Percentiles rank a stretch among this genome's conserved stretches.
Evolutionary conservation across 2,113 vertebrate genomes (phyloP).

Genomic region (Thunnus thynnus): DNA sequence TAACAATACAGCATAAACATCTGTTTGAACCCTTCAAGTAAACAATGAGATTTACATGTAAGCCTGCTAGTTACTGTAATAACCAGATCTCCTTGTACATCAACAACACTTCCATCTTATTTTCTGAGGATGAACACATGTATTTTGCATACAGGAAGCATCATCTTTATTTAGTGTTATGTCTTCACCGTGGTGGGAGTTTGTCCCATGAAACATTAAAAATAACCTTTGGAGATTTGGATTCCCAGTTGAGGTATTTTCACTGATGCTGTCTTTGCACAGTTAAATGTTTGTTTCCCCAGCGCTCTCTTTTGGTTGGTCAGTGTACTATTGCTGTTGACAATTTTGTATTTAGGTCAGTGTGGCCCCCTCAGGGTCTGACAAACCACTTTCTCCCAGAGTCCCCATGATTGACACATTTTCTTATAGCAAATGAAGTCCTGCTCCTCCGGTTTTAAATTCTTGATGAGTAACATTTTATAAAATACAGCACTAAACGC

Average conservation of each 20-base stretch:
- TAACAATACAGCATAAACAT: slow-evolving; percentile 57
- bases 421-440: slow-evolving; percentile 81
- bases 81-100: not conserved
- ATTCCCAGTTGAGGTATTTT: slow-evolving; percentile 19
- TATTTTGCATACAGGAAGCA: slow-evolving; percentile 2
- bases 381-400: slow-evolving; percentile 82
- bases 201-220: slow-evolving; percentile 27
- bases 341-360: slow-evolving; percentile 87
- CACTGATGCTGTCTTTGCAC: slow-evolving; percentile 23
- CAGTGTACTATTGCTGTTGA: slow-evolving; percentile 79
- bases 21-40: slow-evolving; percentile 16
- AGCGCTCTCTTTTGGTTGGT: slow-evolving; percentile 63
- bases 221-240: not conserved
- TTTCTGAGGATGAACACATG: slow-evolving; percentile 1
- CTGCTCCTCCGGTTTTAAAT: slow-evolving; percentile 80
- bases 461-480: slow-evolving; percentile 81
- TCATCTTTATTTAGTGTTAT: not conserved
- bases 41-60: slow-evolving; percentile 54
- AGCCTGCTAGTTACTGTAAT: slow-evolving; percentile 31
- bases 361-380: slow-evolving; percentile 82
- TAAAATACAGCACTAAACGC: slow-evolving; percentile 75
- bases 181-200: not conserved
- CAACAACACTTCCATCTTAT: slow-evolving; percentile 2
- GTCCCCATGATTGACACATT: slow-evolving; percentile 83
- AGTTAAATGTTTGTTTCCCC: slow-evolving; percentile 69